A percentile compares a stretch with the other conserved stretches of the same genome.
These are phyloP conservation scores for Chelonoidis abingdonii DNA, from an alignment of 2,113 vertebrate genomes.

Conservation along the genomic window DNA sequence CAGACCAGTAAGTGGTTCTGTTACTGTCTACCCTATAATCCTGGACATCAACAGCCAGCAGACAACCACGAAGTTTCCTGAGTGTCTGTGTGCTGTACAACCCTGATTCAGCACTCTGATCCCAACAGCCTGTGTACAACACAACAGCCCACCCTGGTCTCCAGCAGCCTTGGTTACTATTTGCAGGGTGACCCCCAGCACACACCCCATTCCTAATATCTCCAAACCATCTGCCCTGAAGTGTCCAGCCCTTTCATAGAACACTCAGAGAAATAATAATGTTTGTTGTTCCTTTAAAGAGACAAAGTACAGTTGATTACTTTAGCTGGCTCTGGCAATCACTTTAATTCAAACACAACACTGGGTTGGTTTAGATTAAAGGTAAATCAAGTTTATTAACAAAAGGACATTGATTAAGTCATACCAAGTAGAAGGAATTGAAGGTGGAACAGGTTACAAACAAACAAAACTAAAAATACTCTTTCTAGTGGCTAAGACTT, in stretches of 20 bases:
- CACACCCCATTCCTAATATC: background rate
- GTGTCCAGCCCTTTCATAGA: background rate
- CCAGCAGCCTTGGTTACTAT: background rate
- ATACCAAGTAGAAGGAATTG: too few relatives aligned
- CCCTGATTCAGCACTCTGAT: background rate
- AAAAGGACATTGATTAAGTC: background rate
- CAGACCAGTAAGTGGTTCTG: background rate
- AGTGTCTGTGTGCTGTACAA: background rate
- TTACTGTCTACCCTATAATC: background rate
- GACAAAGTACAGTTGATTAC: background rate
- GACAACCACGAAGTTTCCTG: background rate
- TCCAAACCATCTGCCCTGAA: background rate
- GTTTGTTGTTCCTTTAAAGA: background rate
- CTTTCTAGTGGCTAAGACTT: background rate
- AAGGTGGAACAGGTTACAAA: background rate
- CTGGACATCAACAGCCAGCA: background rate
- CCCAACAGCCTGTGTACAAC: background rate
- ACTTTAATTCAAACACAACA: background rate
- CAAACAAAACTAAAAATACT: background rate
- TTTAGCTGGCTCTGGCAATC: background rate
- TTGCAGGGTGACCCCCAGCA: background rate
- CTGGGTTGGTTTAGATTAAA: background rate
- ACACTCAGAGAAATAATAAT: background rate
- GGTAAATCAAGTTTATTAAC: background rate
- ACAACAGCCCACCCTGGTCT: background rate